A percentile compares a stretch with the other conserved stretches of the same genome.
Evolutionary conservation across 2,797 vertebrate species (phyloP).

Genomic region (Thaleichthys pacificus): DNA sequence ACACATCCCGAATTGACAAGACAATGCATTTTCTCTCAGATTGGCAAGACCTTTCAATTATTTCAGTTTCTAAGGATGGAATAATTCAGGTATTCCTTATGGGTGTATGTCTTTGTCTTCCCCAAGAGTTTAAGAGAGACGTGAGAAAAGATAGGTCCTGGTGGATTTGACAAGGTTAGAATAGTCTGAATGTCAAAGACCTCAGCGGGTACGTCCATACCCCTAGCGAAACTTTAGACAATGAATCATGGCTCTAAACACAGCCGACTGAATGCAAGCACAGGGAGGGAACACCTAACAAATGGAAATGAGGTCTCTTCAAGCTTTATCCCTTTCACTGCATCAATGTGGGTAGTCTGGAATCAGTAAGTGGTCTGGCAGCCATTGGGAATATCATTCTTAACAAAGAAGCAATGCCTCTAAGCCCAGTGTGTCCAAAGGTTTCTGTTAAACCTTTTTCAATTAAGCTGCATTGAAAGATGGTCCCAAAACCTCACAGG

Average conservation of each 20-base stretch:
- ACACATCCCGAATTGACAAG: neutral
- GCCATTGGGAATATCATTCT: slow-evolving; percentile 38
- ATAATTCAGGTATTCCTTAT: slow-evolving; percentile 30
- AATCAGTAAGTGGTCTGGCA: slow-evolving; percentile 32
- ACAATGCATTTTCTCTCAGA: neutral
- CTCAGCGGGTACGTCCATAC: slow-evolving; percentile 31
- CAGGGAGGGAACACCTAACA: slow-evolving; percentile 19
- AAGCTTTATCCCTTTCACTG: slow-evolving; percentile 36
- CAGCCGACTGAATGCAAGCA: slow-evolving; percentile 20
- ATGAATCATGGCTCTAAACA: slow-evolving; percentile 35
- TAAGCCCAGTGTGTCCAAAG: slow-evolving; percentile 17
- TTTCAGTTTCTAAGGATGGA: slow-evolving; percentile 13
- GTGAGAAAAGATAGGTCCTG: slow-evolving; percentile 28
- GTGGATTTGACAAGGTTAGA: slow-evolving; percentile 29
- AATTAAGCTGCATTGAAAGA: slow-evolving; percentile 23
- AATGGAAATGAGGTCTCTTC: slow-evolving; percentile 47
- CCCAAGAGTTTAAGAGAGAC: slow-evolving; percentile 20
- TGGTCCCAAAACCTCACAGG: slow-evolving; percentile 11
- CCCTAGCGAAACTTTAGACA: slow-evolving; percentile 29
- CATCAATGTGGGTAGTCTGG: slow-evolving; percentile 27
- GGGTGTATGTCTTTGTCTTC: slow-evolving; percentile 30
- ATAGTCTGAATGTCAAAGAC: slow-evolving; percentile 55
- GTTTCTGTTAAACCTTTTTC: slow-evolving; percentile 24
- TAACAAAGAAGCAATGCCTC: slow-evolving; percentile 20
- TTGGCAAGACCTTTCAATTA: slow-evolving; percentile 7